A percentile compares a stretch with the other conserved stretches of the same genome.
phyloP scores from a whole-genome alignment of 2,888 invertebrate species.

The Scelioninae gen. 1 region DNA sequence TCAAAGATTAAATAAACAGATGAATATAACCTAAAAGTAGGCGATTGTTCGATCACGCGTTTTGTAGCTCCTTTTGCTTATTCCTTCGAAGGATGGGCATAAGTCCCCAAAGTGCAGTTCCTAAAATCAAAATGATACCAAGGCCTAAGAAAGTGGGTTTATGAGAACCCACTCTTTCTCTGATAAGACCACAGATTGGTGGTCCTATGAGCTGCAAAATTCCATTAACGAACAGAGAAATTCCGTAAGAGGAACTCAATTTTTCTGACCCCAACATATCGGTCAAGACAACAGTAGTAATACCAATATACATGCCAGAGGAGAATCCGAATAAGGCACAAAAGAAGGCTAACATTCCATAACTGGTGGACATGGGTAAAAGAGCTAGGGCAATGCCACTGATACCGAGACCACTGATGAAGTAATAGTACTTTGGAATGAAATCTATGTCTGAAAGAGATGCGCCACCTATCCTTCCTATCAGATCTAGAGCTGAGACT shows the following conservation, averaged over 20 bases:
- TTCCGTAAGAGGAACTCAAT: slow-evolving; percentile 93
- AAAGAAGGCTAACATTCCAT: slow-evolving; percentile 88
- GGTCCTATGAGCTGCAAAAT: slow-evolving; percentile 92
- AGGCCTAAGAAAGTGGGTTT: slow-evolving; percentile 90
- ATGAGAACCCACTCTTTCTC: slow-evolving; percentile 87
- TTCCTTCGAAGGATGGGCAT: slow-evolving; percentile 89
- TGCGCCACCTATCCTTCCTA: slow-evolving; percentile 93
- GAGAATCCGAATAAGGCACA: slow-evolving; percentile 92
- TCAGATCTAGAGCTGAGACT: slow-evolving; percentile 92
- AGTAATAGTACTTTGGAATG: slow-evolving; percentile 92
- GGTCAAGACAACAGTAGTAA: slow-evolving; percentile 94
- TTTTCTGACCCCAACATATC: slow-evolving; percentile 93
- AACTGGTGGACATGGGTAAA: slow-evolving; percentile 89
- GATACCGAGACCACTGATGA: slow-evolving; percentile 90
- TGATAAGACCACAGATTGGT: slow-evolving; percentile 91
- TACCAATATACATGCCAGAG: slow-evolving; percentile 93
- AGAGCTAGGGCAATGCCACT: slow-evolving; percentile 91
- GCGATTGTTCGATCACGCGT: slow-evolving; percentile 71
- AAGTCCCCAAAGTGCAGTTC: slow-evolving; percentile 90
- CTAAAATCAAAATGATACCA: slow-evolving; percentile 89
- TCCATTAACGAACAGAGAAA: slow-evolving; percentile 94
- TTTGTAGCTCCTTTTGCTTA: slow-evolving; percentile 76
- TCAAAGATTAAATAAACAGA: background rate
- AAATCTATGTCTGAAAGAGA: slow-evolving; percentile 91
- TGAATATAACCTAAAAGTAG: too few relatives aligned